Percentiles rank a stretch among this genome's conserved stretches.
Evolutionary conservation across 2,797 vertebrate species (phyloP).

Genomic region (Rhynchotus rufescens): DNA sequence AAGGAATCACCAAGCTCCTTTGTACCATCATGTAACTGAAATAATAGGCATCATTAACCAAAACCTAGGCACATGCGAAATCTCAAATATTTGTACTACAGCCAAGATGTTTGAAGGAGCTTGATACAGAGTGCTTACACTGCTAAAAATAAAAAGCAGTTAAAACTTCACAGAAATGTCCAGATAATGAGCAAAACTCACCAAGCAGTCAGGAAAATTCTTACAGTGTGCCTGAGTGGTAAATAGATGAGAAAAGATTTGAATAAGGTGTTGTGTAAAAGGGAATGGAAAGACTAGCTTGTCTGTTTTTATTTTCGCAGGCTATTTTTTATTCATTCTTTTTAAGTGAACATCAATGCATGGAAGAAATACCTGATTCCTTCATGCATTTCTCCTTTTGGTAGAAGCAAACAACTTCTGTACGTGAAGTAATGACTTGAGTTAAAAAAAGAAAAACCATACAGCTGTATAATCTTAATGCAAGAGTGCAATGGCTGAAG

Average conservation of each 20-base stretch:
- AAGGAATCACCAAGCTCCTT: not conserved
- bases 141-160: accelerated
- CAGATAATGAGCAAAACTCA: not conserved
- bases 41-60: not conserved
- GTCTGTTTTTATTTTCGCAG: not conserved
- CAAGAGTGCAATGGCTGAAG: too few relatives aligned
- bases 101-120: not conserved
- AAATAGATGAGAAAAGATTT: not conserved
- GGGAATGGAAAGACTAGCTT: not conserved
- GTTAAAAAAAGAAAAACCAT: not conserved
- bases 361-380: not conserved
- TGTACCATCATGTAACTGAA: not conserved
- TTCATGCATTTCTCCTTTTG: not conserved
- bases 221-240: not conserved
- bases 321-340: not conserved
- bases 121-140: not conserved
- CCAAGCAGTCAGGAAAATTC: not conserved
- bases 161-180: not conserved
- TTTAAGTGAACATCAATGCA: not conserved
- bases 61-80: accelerated
- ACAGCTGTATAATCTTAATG: not conserved
- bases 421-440: not conserved
- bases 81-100: not conserved
- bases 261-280: not conserved
- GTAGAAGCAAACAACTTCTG: not conserved